A percentile compares a stretch with the other conserved stretches of the same genome.
phyloP scores from a whole-genome alignment of 2,797 vertebrate genomes.

The Parambassis ranga region DNA sequence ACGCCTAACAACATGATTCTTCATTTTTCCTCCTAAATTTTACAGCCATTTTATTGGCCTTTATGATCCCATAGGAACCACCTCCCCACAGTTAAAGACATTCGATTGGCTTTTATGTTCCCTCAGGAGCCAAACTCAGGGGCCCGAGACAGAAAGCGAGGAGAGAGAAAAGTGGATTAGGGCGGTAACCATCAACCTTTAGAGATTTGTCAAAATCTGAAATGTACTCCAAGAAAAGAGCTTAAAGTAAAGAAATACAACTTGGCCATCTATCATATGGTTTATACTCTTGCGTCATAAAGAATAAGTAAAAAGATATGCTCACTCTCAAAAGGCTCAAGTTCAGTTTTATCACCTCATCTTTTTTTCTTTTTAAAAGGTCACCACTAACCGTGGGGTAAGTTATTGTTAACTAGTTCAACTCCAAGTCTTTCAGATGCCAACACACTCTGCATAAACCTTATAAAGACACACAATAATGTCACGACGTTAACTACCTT shows the following conservation, averaged over 20 bases:
- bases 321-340: not conserved
- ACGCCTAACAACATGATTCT: constrained; percentile 27
- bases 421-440: not conserved
- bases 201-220: constrained; percentile 34
- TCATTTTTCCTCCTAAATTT: constrained; percentile 30
- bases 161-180: constrained; percentile 46
- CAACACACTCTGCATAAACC: no score
- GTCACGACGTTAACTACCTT: no score
- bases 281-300: constrained; percentile 20
- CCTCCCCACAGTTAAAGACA: constrained; percentile 35
- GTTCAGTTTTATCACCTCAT: constrained; percentile 24
- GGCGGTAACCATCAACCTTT: constrained; percentile 20
- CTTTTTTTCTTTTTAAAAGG: constrained; percentile 26
- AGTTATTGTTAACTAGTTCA: not conserved
- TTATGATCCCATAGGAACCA: constrained; percentile 27
- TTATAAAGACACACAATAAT: no score
- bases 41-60: constrained; percentile 28
- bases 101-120: constrained; percentile 49
- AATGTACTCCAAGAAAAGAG: constrained; percentile 14
- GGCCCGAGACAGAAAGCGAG: constrained; percentile 21
- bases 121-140: constrained; percentile 17
- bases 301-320: not conserved
- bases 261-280: constrained; percentile 3
- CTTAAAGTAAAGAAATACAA: constrained; percentile 8
- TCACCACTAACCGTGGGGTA: no score